Evolutionary conservation across 2,888 invertebrate genomes (phyloP), one percentile per base, ranked within the genome.

Genomic region (Helicoverpa assulta): DNA sequence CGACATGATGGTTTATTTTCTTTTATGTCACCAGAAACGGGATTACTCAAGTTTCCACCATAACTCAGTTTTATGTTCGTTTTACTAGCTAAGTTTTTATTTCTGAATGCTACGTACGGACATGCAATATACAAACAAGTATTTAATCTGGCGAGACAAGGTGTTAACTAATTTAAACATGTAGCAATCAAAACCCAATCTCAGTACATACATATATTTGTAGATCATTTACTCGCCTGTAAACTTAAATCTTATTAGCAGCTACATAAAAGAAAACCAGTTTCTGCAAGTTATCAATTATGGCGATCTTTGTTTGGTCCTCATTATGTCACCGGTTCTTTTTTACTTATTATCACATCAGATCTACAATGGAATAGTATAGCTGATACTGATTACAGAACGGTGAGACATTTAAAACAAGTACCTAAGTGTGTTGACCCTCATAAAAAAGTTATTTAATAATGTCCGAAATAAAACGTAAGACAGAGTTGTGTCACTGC

Each of bases 1-100:
- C 68, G 78, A 70, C 70, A 63, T 64, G 58, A 70, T 56, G 78
- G 73, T 83, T 81, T 83, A 76, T 80, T 81, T 84, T 78, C 67
- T 81, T 78, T 73, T 73, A 74, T 73, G 70, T 73, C 76, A 73
- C 59, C 61, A 66, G 50, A 56, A 74, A 67, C 62, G 71, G 69
- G 54, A 76, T 75, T 63, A 70, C 80, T 75, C 73, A 76, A 73
- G 73, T 81, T 73, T 81, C 74, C 62, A 62, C 57, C 26, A 37
- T 60, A 63, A 52, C 26, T 70, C 21, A 58, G 29, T 51, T 53
- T 51, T 58, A 37, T 43, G 51, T 4, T 59, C 18, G 19, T 59
- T 60, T 59, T 56, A 47, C 47, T 47, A 47, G 47, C n/a, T 47
- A 29, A 37, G 10, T 4, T 19, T 7, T 53, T 47, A 33, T 18